Conservation (phyloP, 2,113 vertebrate species). For the Equus przewalskii region DNA sequence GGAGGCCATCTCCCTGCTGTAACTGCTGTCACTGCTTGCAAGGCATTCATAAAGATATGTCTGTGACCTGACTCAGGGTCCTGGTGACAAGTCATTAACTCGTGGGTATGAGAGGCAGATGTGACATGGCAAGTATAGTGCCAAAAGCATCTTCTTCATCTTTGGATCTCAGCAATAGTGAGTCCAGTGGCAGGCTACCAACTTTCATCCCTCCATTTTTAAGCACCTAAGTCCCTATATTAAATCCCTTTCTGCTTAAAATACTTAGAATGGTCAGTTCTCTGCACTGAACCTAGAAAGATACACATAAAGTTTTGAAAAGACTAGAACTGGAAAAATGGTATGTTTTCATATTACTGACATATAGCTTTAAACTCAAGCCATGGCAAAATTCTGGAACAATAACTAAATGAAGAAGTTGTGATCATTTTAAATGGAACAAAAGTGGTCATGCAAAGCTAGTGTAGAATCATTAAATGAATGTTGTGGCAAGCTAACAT, state of each 20-base stretch:
- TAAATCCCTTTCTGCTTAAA: constrained; percentile 6
- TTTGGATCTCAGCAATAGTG: constrained; percentile 22
- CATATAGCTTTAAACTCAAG: background rate
- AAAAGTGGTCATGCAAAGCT: constrained; percentile 2
- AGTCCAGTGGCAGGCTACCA: background rate
- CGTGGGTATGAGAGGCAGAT: background rate
- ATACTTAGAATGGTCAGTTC: background rate
- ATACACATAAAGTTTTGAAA: constrained; percentile 21
- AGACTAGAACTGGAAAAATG: background rate
- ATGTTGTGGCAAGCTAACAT: background rate
- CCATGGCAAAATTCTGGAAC: background rate
- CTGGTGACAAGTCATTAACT: background rate
- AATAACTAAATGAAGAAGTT: constrained; percentile 11
- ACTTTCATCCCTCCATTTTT: background rate
- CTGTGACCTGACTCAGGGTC: background rate
- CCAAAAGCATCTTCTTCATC: background rate
- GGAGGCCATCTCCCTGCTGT: background rate
- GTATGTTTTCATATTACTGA: background rate
- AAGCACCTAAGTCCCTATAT: background rate
- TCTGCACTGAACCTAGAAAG: background rate
- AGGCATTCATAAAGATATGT: constrained; percentile 1
- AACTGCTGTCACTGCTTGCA: background rate
- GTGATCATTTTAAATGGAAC: background rate
- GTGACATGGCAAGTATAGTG: background rate
- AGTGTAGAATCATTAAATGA: background rate